Conservation (phyloP, 2,797 vertebrate species). For the Gorsachius magnificus region DNA sequence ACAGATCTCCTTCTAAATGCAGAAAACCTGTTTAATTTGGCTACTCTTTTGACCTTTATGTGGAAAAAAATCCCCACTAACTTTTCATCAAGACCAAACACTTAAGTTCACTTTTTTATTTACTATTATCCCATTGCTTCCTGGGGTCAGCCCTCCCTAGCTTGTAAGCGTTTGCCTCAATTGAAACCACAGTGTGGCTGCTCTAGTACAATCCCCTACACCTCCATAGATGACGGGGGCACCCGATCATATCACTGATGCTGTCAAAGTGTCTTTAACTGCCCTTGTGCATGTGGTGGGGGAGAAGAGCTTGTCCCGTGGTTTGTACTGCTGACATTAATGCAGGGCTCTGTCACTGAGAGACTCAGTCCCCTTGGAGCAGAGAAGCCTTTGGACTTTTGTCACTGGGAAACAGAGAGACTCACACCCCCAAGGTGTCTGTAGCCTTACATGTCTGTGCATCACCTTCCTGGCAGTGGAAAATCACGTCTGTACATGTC, state of each 20-base stretch:
- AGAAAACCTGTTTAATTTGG: slow-evolving; percentile 30
- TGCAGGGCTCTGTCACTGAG: background rate
- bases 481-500: background rate
- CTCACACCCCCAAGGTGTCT: background rate
- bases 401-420: background rate
- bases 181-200: background rate
- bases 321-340: background rate
- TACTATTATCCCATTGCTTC: background rate
- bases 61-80: background rate
- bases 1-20: background rate
- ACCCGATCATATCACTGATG: background rate
- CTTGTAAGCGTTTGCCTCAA: background rate
- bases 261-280: background rate
- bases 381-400: background rate
- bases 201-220: background rate
- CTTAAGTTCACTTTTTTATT: background rate
- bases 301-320: background rate
- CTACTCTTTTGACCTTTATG: background rate
- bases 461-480: background rate
- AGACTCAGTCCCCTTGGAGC: background rate
- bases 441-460: background rate
- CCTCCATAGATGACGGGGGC: background rate
- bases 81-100: background rate
- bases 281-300: accelerated
- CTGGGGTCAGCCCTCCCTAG: background rate